phyloP scores from a whole-genome alignment of 2,113 vertebrate genomes.

The Urocolius indicus region DNA sequence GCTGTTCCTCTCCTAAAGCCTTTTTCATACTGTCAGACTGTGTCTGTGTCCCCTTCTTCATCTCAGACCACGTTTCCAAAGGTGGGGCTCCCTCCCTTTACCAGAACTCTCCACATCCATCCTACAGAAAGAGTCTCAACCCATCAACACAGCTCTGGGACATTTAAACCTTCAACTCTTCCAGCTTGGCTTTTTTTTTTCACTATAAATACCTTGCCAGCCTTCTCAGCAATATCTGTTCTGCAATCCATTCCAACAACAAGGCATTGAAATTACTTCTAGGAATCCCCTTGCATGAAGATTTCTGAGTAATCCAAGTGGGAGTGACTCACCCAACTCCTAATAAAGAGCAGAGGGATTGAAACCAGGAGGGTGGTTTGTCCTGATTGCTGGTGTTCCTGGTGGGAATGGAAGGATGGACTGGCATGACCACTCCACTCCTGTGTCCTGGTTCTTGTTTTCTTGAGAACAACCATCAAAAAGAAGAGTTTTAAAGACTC shows the following conservation, averaged over 20 bases:
- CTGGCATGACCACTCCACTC: rapidly evolving
- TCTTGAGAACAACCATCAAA: background rate
- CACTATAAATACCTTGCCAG: background rate
- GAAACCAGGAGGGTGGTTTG: background rate
- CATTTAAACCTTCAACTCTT: background rate
- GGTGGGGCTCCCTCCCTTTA: background rate
- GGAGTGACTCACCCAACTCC: background rate
- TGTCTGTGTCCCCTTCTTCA: background rate
- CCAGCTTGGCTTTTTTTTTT: background rate
- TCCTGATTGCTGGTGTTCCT: background rate
- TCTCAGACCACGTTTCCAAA: background rate
- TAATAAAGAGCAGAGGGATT: background rate
- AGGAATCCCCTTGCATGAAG: background rate
- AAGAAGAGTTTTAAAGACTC: background rate
- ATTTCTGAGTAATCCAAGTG: background rate
- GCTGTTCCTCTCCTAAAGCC: background rate
- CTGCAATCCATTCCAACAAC: background rate
- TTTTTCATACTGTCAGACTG: rapidly evolving
- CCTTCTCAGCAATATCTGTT: background rate
- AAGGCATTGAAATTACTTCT: background rate
- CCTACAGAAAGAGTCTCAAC: background rate
- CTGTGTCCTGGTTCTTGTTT: background rate
- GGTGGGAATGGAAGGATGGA: background rate
- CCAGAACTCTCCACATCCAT: background rate
- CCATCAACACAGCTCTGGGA: background rate